Conservation (phyloP, 2,888 invertebrate species). For the Euplexia lucipara region DNA sequence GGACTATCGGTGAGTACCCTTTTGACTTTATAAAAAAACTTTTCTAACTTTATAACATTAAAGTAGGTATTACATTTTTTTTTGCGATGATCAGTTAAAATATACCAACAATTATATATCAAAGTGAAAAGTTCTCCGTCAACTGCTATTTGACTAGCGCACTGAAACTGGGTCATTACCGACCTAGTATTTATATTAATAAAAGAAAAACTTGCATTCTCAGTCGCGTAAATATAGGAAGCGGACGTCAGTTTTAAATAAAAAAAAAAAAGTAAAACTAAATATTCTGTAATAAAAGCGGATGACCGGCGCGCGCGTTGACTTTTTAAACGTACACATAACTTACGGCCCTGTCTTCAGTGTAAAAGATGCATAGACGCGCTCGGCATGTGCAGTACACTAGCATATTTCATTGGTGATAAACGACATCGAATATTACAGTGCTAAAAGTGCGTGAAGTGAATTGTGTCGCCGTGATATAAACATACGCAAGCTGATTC, state of each 20-base stretch:
- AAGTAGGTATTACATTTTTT: not conserved
- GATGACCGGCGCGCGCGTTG: constrained; percentile 43
- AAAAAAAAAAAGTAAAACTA: not conserved
- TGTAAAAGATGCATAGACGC: constrained; percentile 82
- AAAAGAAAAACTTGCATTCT: constrained; percentile 32
- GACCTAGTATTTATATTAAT: constrained; percentile 18
- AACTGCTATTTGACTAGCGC: constrained; percentile 19
- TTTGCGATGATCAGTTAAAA: not conserved
- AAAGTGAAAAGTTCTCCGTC: constrained; percentile 8
- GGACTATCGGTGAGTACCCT: constrained; percentile 91
- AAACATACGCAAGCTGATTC: constrained; percentile 84
- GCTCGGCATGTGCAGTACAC: constrained; percentile 75
- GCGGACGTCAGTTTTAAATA: constrained; percentile 28
- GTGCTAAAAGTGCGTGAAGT: constrained; percentile 62
- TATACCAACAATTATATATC: not conserved
- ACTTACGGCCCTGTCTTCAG: constrained; percentile 68
- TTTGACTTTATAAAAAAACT: constrained; percentile 16
- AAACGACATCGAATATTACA: constrained; percentile 66
- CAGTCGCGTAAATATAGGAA: constrained; percentile 14
- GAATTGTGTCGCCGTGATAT: constrained; percentile 52
- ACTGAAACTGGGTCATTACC: constrained; percentile 33
- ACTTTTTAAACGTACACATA: constrained; percentile 67
- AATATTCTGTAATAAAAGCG: constrained; percentile 20
- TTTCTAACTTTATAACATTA: constrained; percentile 15
- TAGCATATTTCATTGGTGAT: constrained; percentile 70